These are phyloP conservation scores for Frankliniella fusca DNA, from an alignment of 2,888 invertebrate species.

Conservation along the genomic window DNA sequence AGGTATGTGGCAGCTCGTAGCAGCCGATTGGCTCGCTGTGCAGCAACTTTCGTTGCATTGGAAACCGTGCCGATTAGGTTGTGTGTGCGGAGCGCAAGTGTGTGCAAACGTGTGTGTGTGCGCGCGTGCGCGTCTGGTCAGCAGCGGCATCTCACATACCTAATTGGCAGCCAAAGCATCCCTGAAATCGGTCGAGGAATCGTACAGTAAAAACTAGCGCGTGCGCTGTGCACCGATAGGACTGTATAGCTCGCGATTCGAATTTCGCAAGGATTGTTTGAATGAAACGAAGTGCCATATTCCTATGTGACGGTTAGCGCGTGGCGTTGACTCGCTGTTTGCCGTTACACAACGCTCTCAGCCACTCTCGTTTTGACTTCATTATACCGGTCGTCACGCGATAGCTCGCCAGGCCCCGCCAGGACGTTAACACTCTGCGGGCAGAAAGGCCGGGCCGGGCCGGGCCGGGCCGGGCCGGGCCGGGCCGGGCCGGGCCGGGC, in stretches of 20 bases:
- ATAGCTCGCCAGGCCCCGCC: not conserved
- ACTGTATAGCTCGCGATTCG: too few relatives aligned
- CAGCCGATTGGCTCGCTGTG: not conserved
- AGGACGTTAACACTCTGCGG: not conserved
- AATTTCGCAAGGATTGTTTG: too few relatives aligned
- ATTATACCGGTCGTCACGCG: not conserved
- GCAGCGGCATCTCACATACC: not conserved
- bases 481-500: too few relatives aligned
- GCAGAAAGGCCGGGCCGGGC: too few relatives aligned
- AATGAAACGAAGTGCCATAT: too few relatives aligned
- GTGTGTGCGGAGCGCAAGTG: not conserved
- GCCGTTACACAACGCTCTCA: not conserved
- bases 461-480: not conserved
- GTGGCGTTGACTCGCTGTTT: too few relatives aligned
- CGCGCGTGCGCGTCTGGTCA: not conserved
- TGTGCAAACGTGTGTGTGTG: not conserved
- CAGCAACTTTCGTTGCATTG: slow-evolving; percentile 18
- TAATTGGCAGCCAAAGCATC: slow-evolving; percentile 7
- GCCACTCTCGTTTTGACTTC: not conserved
- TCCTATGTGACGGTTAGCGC: too few relatives aligned
- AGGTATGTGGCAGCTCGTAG: not conserved
- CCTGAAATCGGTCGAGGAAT: not conserved
- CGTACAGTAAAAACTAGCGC: too few relatives aligned
- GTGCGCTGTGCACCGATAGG: too few relatives aligned
- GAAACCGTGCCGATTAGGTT: slow-evolving; percentile 8